phyloP scores from a whole-genome alignment of 2,797 vertebrate genomes.

The Helarctos malayanus region DNA sequence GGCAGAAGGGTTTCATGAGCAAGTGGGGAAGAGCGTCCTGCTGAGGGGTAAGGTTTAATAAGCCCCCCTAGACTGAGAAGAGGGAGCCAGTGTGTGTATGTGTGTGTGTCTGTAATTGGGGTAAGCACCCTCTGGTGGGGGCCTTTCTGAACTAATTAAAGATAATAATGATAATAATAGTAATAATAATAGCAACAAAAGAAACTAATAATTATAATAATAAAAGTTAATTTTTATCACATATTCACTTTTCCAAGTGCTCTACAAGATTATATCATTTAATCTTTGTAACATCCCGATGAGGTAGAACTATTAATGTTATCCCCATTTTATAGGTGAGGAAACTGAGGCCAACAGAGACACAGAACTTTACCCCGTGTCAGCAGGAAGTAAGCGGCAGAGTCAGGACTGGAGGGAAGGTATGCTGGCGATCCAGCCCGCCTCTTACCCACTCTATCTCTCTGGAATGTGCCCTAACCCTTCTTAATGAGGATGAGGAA shows the following conservation, averaged over 20 bases:
- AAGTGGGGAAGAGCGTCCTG: neutral
- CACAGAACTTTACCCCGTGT: neutral
- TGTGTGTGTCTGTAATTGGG: neutral
- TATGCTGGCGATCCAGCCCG: no score
- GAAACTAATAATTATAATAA: neutral
- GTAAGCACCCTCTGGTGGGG: neutral
- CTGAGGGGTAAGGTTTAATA: neutral
- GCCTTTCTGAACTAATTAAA: conserved; percentile 1
- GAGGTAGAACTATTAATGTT: neutral
- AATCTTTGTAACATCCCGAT: neutral
- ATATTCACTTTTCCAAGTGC: neutral
- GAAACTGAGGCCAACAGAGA: neutral
- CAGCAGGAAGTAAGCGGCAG: neutral
- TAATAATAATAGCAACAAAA: neutral
- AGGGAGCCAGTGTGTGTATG: neutral
- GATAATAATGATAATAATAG: neutral
- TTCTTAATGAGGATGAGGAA: neutral
- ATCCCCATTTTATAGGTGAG: neutral
- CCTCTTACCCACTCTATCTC: neutral
- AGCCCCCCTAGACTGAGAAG: neutral
- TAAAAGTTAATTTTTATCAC: neutral
- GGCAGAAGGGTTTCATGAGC: neutral
- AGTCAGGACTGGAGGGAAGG: neutral
- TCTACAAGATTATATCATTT: neutral
- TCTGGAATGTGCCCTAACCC: fast-evolving